Evolutionary conservation across 1,140 invertebrate genomes (phyloP).

Genomic region (Dryas iulia): DNA sequence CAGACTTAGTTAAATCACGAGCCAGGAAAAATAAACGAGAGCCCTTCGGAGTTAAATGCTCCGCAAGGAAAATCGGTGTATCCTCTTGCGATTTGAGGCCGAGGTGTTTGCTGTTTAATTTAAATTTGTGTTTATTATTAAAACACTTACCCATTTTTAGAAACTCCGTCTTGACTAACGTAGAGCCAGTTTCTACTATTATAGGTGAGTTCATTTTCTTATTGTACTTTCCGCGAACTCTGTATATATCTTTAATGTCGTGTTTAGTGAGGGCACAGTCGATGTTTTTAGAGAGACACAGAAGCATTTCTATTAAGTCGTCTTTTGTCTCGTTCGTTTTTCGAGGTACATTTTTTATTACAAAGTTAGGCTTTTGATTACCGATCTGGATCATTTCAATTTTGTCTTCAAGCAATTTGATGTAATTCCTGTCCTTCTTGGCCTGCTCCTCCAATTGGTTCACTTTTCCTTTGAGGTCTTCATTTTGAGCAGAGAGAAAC

Average conservation of each 20-base stretch:
- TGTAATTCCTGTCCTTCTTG: no score
- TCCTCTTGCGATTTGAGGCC: neutral
- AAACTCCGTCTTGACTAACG: neutral
- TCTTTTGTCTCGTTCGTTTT: neutral
- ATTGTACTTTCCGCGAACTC: no score
- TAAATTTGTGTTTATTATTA: neutral
- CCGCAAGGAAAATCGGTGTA: neutral
- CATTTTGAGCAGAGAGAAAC: no score
- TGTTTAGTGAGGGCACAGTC: neutral
- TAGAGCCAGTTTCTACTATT: neutral
- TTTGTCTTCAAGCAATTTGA: no score
- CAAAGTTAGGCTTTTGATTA: slow-evolving; percentile 4
- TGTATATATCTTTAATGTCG: neutral
- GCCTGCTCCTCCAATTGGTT: no score
- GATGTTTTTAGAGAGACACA: neutral
- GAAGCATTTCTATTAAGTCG: neutral
- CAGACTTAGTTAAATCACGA: neutral
- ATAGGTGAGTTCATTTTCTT: no score
- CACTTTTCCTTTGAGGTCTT: no score
- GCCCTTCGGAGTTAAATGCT: neutral
- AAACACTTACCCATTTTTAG: neutral
- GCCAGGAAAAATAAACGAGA: neutral
- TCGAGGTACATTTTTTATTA: slow-evolving; percentile 3
- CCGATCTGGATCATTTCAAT: no score
- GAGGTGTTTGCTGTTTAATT: neutral